Evolutionary conservation across 1,140 invertebrate species (phyloP), one percentile per base, ranked within the genome.

Genomic region (Drosophila murphyi): DNA sequence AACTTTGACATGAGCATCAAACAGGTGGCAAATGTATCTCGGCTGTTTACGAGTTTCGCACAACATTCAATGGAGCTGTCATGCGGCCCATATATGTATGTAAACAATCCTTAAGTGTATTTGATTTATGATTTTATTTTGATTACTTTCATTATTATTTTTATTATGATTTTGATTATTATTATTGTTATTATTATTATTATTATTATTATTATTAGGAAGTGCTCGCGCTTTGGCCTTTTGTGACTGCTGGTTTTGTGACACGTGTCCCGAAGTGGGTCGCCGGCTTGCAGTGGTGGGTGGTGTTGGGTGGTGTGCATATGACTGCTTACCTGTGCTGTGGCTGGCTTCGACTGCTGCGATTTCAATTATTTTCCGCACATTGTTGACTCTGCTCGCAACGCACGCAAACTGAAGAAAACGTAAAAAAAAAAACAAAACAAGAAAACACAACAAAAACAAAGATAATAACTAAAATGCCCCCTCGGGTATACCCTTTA

Each of bases 341-440:
- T 45, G 47, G 12, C 34, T 7, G 59, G 55, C 57, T 50, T n/a
- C 39, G 39, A 35, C 59, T 56, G 50, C 54, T 72, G 82, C 74
- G 76, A 81, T 86, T 85, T 86, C 82, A 86, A 85, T 86, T 85
- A 86, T 77, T 86, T 81, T 86, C 78, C 57, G 50, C 74, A 78
- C 82, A 80, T 80, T 85, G 81, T 71, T 71, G 81, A 77, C 82
- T 70, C 80, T 72, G 57, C 60, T 50, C 63, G 48, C 64, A 55
- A 34, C 63, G 59, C 68, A 68, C 56, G 71, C 76, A 82, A 82
- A 72, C 82, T 71, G 80, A 82, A n/a, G 54, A 35, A 76, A 20
- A 20, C 1, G 20, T 0, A 1, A 1, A 20, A 20, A 20, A 20
- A 20, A 20, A 20, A 20, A 20, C 12, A 20, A n/a, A n/a, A n/a